Base-by-base conservation (phyloP, 2,797 vertebrate species). In the Bucorvus abyssinicus region DNA sequence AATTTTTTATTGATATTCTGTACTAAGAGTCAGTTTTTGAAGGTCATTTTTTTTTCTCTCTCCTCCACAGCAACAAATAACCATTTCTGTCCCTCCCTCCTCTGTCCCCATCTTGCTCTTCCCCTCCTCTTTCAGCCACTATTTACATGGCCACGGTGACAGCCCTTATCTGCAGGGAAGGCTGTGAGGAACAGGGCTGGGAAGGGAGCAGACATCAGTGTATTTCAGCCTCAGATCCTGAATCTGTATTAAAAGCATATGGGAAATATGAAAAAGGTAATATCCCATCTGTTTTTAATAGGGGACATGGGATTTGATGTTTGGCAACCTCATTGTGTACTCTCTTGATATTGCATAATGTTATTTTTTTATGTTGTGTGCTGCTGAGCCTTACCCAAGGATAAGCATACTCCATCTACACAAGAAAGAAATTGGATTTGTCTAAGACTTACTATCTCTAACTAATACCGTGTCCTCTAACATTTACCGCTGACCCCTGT, bases 281-380 rank as follows among this genome's bases (percentile, higher is more conserved):
- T 95, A 89, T 90, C 63, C 88, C 95, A 95, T 95, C 93, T 97
- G 94, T 73, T 97, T 96, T 95, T 87, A 93, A 95, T 95, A 92
- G 59, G 44, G 19, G 18, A 24, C 86, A 38, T 38, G 78, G 88
- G 93, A 95, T 94, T 94, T 90, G 78, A 57, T 95, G 84, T 79
- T 95, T 96, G 93, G 88, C 77, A 79, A 80, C 14, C 77, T 85
- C 36, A 71, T 29, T 94, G 56, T 90, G 75, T 89, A 36, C 53
- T 91, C 49, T 92, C 32, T 91, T 80, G 86, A 75, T 92, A 92
- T 91, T 95, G 89, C 87, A 95, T 93, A 92, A 95, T 81, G 57
- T 80, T 93, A 61, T 90, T 87, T 96, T 96, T 93, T 95, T 40
- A 95, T 94, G 87, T 84, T 79, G 70, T 85, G 84, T 79, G 61